Base-by-base conservation (phyloP, 2,797 vertebrate genomes). In the Emys orbicularis region DNA sequence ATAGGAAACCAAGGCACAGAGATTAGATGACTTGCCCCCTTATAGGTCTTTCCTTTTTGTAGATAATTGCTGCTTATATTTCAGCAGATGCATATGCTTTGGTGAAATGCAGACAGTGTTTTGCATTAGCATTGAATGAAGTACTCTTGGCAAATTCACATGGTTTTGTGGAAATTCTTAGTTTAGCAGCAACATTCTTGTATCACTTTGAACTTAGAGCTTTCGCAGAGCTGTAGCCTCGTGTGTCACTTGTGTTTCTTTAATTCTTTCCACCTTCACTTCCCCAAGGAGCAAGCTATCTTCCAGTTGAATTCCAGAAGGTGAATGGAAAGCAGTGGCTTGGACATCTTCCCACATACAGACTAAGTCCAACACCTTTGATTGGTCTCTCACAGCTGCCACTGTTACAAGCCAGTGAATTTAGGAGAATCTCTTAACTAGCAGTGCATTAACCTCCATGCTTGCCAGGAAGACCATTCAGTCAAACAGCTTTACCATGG, bases 371-470 rank as follows among this genome's bases (percentile, higher is more conserved):
- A 84, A 82, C 82, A 81, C 13, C 54, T 79, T 15, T 53, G 77
- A 84, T 41, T 84, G 54, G 77, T 95, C 25, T 84, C 59, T 85
- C 93, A 37, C 9, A 83, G 27, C 8, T 34, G 61, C 5, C 18
- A 84, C 7, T 87, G 47, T 21, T 91, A 68, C 37, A 77, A 93
- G 89, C 56, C 61, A 88, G 41, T 44, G 37, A 44, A 52, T 65
- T 95, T 84, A 12, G 57, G 44, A 79, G 27, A 68, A 72, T 89
- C 88, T 97, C 72, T 83, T 83, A 90, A 86, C 50, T 92, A 49
- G 61, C 91, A 47, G 57, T 19, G 88, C 1, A 5, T 91, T 81
- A 90, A 5, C 11, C 74, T 88, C 56, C 86, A 53, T 81, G 53
- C 92, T 80, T 84, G 31, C 61, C 79, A 94, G 77, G 79, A 59